Evolutionary conservation across 2,888 invertebrate species (phyloP), one percentile per base, ranked within the genome.

Genomic region (Perithous albicinctus): DNA sequence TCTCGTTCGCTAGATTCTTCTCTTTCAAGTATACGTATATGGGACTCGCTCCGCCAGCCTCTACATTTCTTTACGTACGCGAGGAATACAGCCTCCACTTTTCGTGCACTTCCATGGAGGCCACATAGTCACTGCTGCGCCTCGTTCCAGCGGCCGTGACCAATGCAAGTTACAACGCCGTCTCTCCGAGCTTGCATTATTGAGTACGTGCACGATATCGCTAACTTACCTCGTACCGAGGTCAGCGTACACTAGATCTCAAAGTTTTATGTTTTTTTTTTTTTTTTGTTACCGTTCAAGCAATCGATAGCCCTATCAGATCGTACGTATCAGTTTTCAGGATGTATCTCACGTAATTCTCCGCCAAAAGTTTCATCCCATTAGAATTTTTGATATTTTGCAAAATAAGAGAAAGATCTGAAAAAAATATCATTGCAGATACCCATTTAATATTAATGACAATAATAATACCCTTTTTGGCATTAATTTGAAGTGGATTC

Each of bases 141-240:
- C 15, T 59, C 61, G 29, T 61, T 69, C 77, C 51, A 8, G 54
- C 73, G 48, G 63, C 48, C 67, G 64, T 81, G 69, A 78, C 78
- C 81, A 64, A 74, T 70, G 63, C 74, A 64, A 81, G 69, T 81
- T 81, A 81, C 78, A 81, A 56, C 66, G 41, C 56, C 64, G 5
- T 4, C 12, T 1, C 74, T 61, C 67, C 56, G 69, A 59, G 18
- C 69, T 75, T 81, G 78, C 69, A 81, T 81, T 78, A 81, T 81
- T 81, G 48, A 81, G 64, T 7, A 56, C 1, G 56, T 56, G n/a
- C 20, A 69, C 48, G 35, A 32, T 67, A 48, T 20, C 35, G 67
- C 32, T 48, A 41, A 15, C 63, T 5, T 46, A 64, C 29, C 12
- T 43, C 15, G 23, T 4, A 3, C n/a, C 35, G 54, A 54, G 38